These are phyloP conservation scores for Stictocephala bisonia DNA, from an alignment of 2,888 invertebrate genomes.

Conservation along the genomic window DNA sequence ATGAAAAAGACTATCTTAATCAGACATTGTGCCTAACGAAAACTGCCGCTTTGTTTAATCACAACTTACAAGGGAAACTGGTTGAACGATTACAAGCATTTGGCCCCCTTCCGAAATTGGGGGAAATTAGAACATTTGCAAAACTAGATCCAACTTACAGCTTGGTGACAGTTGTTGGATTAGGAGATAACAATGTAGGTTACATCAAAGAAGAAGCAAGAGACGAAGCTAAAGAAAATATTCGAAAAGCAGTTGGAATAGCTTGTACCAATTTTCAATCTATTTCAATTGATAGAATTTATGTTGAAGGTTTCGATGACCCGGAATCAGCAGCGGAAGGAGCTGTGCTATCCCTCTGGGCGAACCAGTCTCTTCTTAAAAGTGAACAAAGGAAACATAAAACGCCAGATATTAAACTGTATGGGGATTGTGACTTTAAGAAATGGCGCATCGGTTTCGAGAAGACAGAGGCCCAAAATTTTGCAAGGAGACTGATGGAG, in stretches of 20 bases:
- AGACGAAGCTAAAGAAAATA: conserved; percentile 80
- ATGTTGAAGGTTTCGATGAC: conserved; percentile 80
- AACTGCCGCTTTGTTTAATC: conserved; percentile 40
- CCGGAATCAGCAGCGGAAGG: conserved; percentile 86
- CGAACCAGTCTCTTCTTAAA: conserved; percentile 75
- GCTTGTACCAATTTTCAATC: conserved; percentile 71
- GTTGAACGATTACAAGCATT: conserved; percentile 48
- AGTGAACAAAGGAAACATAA: conserved; percentile 38
- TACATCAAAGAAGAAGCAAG: conserved; percentile 76
- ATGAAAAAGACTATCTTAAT: conserved; percentile 30
- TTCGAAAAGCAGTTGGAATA: conserved; percentile 75
- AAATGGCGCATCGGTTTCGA: conserved; percentile 79
- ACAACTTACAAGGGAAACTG: conserved; percentile 45
- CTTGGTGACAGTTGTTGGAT: conserved; percentile 78
- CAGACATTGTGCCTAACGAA: conserved; percentile 40
- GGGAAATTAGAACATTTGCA: conserved; percentile 72
- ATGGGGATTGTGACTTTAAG: conserved; percentile 74
- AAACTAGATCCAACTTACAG: conserved; percentile 73
- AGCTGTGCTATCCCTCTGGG: conserved; percentile 74
- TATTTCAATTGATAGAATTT: conserved; percentile 62
- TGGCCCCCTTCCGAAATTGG: conserved; percentile 68
- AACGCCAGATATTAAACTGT: conserved; percentile 68
- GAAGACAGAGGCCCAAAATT: conserved; percentile 83
- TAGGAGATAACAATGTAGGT: conserved; percentile 76
- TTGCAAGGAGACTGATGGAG: conserved; percentile 81